These are phyloP conservation scores for Bedellia somnulentella DNA, from an alignment of 2,888 invertebrate genomes.

Conservation along the genomic window DNA sequence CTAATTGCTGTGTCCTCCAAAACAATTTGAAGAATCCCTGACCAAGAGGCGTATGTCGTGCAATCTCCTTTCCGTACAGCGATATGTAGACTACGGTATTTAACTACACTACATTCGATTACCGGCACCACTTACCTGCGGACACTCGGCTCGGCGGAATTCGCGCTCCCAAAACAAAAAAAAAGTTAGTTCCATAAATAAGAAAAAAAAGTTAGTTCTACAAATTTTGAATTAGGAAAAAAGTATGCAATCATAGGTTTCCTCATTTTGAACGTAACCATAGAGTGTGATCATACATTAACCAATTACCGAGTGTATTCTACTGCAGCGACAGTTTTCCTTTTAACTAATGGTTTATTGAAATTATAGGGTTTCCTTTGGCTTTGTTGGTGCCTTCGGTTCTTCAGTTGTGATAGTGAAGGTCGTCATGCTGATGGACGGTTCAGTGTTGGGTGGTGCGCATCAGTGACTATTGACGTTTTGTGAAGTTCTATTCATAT, in stretches of 20 bases:
- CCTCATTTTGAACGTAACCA: slow-evolving; percentile 5
- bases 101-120: slow-evolving; percentile 41
- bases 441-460: neutral
- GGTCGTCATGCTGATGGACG: slow-evolving; percentile 10
- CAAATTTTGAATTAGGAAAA: no score
- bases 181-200: no score
- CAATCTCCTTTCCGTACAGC: slow-evolving; percentile 9
- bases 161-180: slow-evolving; percentile 10
- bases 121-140: slow-evolving; percentile 46
- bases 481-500: no score
- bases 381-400: slow-evolving; percentile 23
- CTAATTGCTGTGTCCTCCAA: no score
- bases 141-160: slow-evolving; percentile 38
- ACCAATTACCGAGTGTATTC: slow-evolving; percentile 33
- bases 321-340: slow-evolving; percentile 27
- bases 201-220: no score
- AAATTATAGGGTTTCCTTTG: slow-evolving; percentile 51
- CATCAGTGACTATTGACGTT: slow-evolving; percentile 2
- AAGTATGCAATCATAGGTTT: neutral
- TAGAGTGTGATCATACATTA: slow-evolving; percentile 8
- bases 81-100: slow-evolving; percentile 55
- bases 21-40: no score
- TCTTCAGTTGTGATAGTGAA: slow-evolving; percentile 33
- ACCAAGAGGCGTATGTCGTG: no score
- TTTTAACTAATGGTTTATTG: slow-evolving; percentile 36